phyloP scores from a whole-genome alignment of 2,113 vertebrate genomes.

The Mirza zaza region DNA sequence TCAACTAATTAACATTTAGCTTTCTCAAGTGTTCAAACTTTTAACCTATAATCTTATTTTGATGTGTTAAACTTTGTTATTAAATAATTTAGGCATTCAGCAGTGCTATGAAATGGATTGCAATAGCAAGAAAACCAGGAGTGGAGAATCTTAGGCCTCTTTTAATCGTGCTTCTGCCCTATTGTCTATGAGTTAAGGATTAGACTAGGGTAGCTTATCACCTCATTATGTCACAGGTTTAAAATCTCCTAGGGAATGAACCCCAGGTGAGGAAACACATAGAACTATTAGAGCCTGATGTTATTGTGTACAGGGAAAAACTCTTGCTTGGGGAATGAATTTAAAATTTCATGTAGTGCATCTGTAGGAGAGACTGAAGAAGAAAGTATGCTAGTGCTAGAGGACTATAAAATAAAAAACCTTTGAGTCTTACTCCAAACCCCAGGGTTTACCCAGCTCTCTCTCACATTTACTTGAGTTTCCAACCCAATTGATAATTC shows the following conservation, averaged over 20 bases:
- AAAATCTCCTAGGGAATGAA: neutral
- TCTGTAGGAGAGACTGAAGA: neutral
- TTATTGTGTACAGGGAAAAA: neutral
- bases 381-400: neutral
- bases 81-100: neutral
- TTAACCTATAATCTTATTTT: neutral
- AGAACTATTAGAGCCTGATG: neutral
- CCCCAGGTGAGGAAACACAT: neutral
- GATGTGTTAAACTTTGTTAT: neutral
- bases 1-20: neutral
- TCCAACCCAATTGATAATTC: neutral
- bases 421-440: neutral
- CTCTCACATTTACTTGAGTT: neutral
- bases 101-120: neutral
- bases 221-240: neutral
- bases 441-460: neutral
- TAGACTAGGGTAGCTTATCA: neutral
- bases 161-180: neutral
- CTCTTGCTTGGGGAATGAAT: neutral
- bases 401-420: neutral
- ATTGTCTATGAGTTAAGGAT: neutral
- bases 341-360: neutral
- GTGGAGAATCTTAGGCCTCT: neutral
- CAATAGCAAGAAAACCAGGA: neutral
- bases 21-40: neutral